A percentile compares a stretch with the other conserved stretches of the same genome.
Conservation (phyloP, 2,797 vertebrate species). For the Anableps anableps region DNA sequence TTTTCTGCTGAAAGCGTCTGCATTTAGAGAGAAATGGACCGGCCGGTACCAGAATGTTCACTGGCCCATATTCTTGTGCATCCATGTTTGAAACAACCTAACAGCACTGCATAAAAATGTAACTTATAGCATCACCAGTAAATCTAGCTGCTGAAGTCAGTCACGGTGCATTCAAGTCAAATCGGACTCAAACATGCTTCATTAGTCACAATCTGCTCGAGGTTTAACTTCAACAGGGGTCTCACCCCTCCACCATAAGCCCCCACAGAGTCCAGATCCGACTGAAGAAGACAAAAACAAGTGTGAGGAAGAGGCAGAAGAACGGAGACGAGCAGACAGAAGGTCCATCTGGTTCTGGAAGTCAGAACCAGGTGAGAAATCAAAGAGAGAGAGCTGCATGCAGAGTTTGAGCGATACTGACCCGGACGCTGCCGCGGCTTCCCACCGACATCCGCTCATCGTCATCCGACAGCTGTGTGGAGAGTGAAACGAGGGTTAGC, state of each 20-base stretch:
- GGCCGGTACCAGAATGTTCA: no score
- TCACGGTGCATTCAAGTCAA: not conserved
- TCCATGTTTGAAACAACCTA: not conserved
- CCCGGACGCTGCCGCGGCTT: constrained; percentile 90
- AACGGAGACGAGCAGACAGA: no score
- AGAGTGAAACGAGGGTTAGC: constrained; percentile 48
- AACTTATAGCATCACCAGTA: no score
- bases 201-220: not conserved
- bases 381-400: not conserved
- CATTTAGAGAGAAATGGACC: no score
- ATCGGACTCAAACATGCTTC: not conserved
- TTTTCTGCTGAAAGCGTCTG: no score
- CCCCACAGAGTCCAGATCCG: constrained; percentile 68
- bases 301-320: not conserved
- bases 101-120: not conserved
- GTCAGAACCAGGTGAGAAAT: not conserved
- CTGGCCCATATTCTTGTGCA: no score
- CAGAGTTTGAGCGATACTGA: constrained; percentile 80
- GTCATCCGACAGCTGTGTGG: constrained; percentile 92
- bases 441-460: constrained; percentile 93
- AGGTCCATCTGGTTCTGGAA: not conserved
- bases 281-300: constrained; percentile 65
- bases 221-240: not conserved
- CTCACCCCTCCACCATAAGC: constrained; percentile 72
- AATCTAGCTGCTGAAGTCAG: no score